These are phyloP conservation scores for Columba janthina DNA, from an alignment of 2,113 vertebrate genomes.

Conservation along the genomic window DNA sequence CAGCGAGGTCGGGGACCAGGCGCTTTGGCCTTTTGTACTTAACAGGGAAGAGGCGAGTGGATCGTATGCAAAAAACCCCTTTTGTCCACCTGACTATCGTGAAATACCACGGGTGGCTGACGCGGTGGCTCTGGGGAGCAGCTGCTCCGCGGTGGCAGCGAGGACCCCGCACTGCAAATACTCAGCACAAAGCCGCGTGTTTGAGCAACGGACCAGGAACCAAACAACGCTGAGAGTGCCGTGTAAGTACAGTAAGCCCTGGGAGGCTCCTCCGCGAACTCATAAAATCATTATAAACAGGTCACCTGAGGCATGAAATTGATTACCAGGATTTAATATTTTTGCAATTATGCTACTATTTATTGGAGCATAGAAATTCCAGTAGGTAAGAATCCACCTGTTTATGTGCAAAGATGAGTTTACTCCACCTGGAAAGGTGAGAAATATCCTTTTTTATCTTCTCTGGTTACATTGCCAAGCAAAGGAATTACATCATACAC, in stretches of 20 bases:
- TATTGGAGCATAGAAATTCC: neutral
- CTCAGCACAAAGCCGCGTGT: neutral
- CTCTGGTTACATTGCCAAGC: neutral
- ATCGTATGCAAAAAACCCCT: fast-evolving
- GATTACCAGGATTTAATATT: neutral
- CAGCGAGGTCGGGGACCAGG: neutral
- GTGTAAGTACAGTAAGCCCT: neutral
- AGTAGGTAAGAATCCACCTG: neutral
- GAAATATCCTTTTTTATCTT: neutral
- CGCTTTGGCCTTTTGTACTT: neutral
- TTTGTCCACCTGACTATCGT: neutral
- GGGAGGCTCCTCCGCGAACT: neutral
- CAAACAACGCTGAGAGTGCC: neutral
- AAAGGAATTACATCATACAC: neutral
- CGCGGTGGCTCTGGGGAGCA: neutral
- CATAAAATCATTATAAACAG: neutral
- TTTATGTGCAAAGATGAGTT: neutral
- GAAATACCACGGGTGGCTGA: neutral
- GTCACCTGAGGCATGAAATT: neutral
- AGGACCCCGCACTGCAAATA: neutral
- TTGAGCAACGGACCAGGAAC: neutral
- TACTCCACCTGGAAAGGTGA: neutral
- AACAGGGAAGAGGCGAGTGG: neutral
- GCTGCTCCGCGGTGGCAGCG: fast-evolving
- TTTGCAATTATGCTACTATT: neutral